These are phyloP conservation scores for Paralichthys olivaceus DNA, from an alignment of 2,113 vertebrate genomes.

Conservation along the genomic window DNA sequence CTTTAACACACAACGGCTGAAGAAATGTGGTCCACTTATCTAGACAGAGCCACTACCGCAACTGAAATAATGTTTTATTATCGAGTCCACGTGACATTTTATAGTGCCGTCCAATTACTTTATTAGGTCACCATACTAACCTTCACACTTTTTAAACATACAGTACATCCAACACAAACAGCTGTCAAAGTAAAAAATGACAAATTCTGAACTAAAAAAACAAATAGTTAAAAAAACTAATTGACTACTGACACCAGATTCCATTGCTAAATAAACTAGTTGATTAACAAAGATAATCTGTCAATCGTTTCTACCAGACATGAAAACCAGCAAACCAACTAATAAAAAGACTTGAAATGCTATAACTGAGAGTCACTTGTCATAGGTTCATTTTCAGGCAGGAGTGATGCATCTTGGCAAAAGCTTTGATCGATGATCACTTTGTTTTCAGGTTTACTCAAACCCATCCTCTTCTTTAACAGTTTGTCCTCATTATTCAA, in stretches of 20 bases:
- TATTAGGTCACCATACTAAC: slow-evolving; percentile 8
- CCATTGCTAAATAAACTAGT: slow-evolving; percentile 29
- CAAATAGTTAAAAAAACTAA: neutral
- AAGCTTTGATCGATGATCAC: slow-evolving; percentile 37
- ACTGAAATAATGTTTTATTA: slow-evolving; percentile 39
- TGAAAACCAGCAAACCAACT: slow-evolving; percentile 18
- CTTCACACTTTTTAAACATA: slow-evolving; percentile 2
- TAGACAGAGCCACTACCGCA: slow-evolving; percentile 25
- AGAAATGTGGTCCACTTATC: slow-evolving; percentile 6
- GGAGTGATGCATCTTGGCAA: slow-evolving; percentile 53
- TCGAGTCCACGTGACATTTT: slow-evolving; percentile 14
- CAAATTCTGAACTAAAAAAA: slow-evolving; percentile 27
- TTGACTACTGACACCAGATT: slow-evolving; percentile 11
- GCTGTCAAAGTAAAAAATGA: slow-evolving; percentile 20
- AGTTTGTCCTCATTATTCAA: slow-evolving; percentile 82
- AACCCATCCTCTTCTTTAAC: slow-evolving; percentile 78
- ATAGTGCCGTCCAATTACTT: neutral
- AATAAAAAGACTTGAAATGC: slow-evolving; percentile 16
- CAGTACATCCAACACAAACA: neutral
- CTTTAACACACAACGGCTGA: slow-evolving; percentile 17
- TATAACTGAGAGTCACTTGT: slow-evolving; percentile 53
- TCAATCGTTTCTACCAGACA: slow-evolving; percentile 32
- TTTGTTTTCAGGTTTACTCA: slow-evolving; percentile 69
- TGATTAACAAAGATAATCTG: slow-evolving; percentile 22
- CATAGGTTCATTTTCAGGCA: slow-evolving; percentile 43